phyloP scores from a whole-genome alignment of 2,797 vertebrate genomes.

The Muscicapa comitata region DNA sequence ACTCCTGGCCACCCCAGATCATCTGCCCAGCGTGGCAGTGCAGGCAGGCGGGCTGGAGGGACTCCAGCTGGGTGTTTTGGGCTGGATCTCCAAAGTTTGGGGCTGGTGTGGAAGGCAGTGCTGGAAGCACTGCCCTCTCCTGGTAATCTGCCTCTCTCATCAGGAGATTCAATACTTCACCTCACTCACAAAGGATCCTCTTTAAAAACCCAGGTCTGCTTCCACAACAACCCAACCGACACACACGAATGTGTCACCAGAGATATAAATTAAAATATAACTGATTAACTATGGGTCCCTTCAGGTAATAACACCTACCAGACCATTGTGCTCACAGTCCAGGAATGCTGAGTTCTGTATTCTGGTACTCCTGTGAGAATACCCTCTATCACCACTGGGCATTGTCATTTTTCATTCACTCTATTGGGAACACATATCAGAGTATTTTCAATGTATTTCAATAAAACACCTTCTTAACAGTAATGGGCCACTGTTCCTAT shows the following conservation, averaged over 20 bases:
- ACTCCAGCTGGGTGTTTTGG: background rate
- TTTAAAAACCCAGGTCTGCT: background rate
- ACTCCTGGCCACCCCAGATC: background rate
- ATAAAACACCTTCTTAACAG: constrained; percentile 94
- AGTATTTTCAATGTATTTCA: constrained; percentile 92
- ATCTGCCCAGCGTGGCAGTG: accelerated
- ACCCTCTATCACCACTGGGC: constrained; percentile 29
- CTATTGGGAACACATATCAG: constrained; percentile 79
- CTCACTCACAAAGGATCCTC: background rate
- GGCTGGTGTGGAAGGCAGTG: background rate
- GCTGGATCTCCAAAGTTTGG: background rate
- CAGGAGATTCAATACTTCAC: background rate
- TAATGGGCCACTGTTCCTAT: constrained; percentile 90
- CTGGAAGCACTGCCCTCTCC: constrained; percentile 74
- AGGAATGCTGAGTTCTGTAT: background rate
- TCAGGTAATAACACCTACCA: background rate
- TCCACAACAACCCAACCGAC: background rate
- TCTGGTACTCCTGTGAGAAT: constrained; percentile 26
- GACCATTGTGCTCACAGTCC: background rate
- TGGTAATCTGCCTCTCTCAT: constrained; percentile 54
- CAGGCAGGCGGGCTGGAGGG: background rate
- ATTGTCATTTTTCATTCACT: constrained; percentile 62
- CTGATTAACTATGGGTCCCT: background rate
- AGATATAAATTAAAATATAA: background rate
- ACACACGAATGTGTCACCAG: background rate